phyloP scores from a whole-genome alignment of 2,113 vertebrate genomes.

The Casuarius casuarius region DNA sequence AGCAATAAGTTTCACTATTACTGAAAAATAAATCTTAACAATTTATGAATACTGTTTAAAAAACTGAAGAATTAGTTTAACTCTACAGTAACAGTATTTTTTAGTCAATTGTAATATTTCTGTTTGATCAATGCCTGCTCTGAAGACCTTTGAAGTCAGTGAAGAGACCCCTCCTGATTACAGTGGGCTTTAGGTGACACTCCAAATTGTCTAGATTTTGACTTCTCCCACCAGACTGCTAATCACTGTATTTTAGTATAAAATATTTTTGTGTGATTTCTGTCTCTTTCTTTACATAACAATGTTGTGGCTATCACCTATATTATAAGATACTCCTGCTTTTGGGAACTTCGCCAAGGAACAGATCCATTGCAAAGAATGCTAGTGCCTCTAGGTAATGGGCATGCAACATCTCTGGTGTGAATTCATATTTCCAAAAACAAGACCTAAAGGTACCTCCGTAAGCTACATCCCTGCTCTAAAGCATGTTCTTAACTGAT shows the following conservation, averaged over 20 bases:
- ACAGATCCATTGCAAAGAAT: neutral
- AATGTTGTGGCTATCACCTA: neutral
- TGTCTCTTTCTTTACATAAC: neutral
- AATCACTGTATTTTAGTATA: neutral
- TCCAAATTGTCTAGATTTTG: neutral
- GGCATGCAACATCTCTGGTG: neutral
- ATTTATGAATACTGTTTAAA: neutral
- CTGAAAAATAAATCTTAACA: neutral
- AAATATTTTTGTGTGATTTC: neutral
- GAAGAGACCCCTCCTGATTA: neutral
- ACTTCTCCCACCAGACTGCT: neutral
- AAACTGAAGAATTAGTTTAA: neutral
- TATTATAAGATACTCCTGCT: neutral
- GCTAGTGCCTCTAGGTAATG: neutral
- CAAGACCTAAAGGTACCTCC: neutral
- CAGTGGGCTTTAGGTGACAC: neutral
- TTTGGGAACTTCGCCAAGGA: neutral
- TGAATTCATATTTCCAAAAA: neutral
- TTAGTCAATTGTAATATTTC: neutral
- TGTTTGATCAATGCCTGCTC: neutral
- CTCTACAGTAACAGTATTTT: neutral
- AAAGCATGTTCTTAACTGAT: neutral
- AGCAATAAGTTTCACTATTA: neutral
- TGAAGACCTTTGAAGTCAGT: neutral
- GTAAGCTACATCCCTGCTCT: neutral